Base-by-base conservation (phyloP, 35 echinoderm and acorn worm species). In the Lytechinus variegatus region DNA sequence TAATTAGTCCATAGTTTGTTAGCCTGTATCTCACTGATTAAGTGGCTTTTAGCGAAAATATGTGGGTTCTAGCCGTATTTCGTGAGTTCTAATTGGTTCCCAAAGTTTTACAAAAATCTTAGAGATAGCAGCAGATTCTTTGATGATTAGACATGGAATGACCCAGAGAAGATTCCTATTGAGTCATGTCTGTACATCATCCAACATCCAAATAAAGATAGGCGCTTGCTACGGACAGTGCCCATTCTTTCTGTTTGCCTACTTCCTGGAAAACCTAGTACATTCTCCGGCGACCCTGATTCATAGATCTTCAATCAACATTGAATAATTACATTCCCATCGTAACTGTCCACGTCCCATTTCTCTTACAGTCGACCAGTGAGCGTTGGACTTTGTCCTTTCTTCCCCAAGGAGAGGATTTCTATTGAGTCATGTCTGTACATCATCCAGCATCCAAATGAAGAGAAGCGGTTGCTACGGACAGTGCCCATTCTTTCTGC, bases 371-470 rank as follows among this genome's bases (percentile, higher is more conserved):
- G 95, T 5, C 95, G 95, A 44, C 97, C 97, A 86, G 56, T 87
- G 52, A 95, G 55, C 33, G 97, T 97, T 89, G 96, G 97, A 27
- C 91, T 97, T 9, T 96, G 95, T 56, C 89, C 91, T 0, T 93
- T 79, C 94, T 96, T 96, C 87, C 97, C 97, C 1, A 95, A 86
- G 9, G 92, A 96, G 56, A 58, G 79, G 52, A 51, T 96, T 11
- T 12, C 86, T 1, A 52, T 96, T 19, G 87, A 61, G 16, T 96
- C 97, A 16, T 95, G 54, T 55, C 72, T 97, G 57, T 96, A 96
- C 54, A 96, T 97, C 24, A 87, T 97, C 14, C 97, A 97, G 86
- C 97, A 97, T 61, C 95, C 96, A 1, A 79, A 95, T 55, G 97
- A 97, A 55, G 95, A 95, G 55, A 93, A 86, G 11, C 94, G 96